Evolutionary conservation across 2,888 invertebrate species (phyloP).

Genomic region (Cancer borealis): DNA sequence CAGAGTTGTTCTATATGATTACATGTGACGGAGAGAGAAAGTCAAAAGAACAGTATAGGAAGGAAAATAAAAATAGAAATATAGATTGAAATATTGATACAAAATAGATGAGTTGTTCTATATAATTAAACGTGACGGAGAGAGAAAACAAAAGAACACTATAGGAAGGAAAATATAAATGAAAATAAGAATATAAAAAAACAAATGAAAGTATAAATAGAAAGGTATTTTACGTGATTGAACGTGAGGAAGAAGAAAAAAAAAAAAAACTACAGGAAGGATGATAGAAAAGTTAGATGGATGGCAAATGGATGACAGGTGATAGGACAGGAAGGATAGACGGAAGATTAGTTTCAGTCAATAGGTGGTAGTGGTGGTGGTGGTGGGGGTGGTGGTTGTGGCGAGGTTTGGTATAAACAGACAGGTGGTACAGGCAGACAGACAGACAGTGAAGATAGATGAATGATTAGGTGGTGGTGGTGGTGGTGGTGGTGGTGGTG

Average conservation of each 20-base stretch:
- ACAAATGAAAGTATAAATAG: neutral
- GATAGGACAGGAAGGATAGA: neutral
- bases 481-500: no score
- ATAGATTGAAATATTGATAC: neutral
- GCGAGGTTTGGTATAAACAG: neutral
- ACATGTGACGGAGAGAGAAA: neutral
- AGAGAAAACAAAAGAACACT: neutral
- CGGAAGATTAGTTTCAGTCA: neutral
- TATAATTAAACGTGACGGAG: neutral
- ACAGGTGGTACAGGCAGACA: neutral
- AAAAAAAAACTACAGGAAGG: no score
- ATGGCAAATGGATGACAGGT: neutral
- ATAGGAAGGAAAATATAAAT: neutral
- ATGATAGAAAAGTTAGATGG: neutral
- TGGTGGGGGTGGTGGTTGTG: neutral
- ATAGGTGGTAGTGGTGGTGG: neutral
- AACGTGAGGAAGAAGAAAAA: neutral
- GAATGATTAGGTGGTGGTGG: neutral
- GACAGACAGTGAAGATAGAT: no score
- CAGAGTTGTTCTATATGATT: no score
- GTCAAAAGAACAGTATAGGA: neutral
- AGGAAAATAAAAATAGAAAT: neutral
- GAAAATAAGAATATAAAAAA: neutral
- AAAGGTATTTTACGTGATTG: neutral
- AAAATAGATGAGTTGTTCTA: neutral